phyloP scores from a whole-genome alignment of 2,888 invertebrate genomes.

The Polylopha cassiicola region DNA sequence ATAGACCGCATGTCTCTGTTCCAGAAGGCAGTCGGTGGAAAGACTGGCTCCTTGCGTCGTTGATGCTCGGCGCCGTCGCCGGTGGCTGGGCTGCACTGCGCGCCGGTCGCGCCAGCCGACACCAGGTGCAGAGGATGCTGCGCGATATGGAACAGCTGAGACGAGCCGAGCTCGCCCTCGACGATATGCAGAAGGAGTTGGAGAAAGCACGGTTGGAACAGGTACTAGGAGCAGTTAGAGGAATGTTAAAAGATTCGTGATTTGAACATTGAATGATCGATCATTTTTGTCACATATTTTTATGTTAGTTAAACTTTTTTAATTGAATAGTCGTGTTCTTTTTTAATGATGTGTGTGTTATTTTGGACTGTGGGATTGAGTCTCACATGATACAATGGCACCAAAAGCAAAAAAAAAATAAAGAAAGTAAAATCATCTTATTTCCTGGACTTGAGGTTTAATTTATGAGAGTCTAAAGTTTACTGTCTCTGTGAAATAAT shows the following conservation, averaged over 20 bases:
- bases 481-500: too few relatives aligned
- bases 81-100: conserved; percentile 95
- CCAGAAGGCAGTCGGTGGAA: conserved; percentile 90
- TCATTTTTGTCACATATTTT: too few relatives aligned
- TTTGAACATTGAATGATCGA: too few relatives aligned
- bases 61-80: conserved; percentile 89
- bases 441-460: too few relatives aligned
- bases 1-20: conserved; percentile 24
- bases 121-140: conserved; percentile 93
- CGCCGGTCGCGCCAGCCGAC: conserved; percentile 91
- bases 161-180: conserved; percentile 91
- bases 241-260: too few relatives aligned
- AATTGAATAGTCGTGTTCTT: not conserved
- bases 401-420: too few relatives aligned
- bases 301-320: too few relatives aligned
- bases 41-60: conserved; percentile 90
- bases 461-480: too few relatives aligned
- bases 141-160: conserved; percentile 95
- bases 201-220: conserved; percentile 89
- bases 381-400: too few relatives aligned
- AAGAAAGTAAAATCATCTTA: too few relatives aligned
- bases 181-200: conserved; percentile 89
- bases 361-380: too few relatives aligned
- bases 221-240: conserved; percentile 40
- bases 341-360: conserved; percentile 4